Evolutionary conservation across 2,797 vertebrate genomes (phyloP).

Genomic region (Megaceryle alcyon): DNA sequence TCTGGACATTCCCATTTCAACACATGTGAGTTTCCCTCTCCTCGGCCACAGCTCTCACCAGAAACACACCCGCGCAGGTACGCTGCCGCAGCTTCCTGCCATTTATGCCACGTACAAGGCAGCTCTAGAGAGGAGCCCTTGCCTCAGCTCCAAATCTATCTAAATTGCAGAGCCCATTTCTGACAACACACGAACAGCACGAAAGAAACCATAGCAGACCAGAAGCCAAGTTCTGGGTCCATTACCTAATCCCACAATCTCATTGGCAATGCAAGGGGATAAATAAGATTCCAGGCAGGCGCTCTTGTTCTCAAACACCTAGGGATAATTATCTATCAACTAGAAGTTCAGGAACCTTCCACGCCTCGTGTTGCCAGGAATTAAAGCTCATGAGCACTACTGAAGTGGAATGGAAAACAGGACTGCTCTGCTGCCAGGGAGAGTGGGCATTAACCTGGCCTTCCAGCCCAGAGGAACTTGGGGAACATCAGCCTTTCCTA

Average conservation of each 20-base stretch:
- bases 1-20: neutral
- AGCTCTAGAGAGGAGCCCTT: neutral
- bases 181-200: accelerated
- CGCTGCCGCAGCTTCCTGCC: accelerated
- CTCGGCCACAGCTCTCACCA: neutral
- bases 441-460: neutral
- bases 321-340: neutral
- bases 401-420: neutral
- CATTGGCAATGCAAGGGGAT: neutral
- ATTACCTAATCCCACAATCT: neutral
- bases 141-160: accelerated
- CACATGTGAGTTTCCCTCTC: neutral
- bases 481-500: neutral
- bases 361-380: neutral
- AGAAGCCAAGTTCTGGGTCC: neutral
- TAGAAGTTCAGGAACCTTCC: neutral
- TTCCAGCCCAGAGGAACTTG: neutral
- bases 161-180: neutral
- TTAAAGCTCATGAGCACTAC: neutral
- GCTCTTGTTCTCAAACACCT: neutral
- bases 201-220: neutral
- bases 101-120: accelerated
- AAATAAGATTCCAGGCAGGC: neutral
- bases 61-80: neutral
- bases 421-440: neutral